Evolutionary conservation across 2,888 invertebrate genomes (phyloP), one percentile per base, ranked within the genome.

Genomic region (Hecatera dysodea): DNA sequence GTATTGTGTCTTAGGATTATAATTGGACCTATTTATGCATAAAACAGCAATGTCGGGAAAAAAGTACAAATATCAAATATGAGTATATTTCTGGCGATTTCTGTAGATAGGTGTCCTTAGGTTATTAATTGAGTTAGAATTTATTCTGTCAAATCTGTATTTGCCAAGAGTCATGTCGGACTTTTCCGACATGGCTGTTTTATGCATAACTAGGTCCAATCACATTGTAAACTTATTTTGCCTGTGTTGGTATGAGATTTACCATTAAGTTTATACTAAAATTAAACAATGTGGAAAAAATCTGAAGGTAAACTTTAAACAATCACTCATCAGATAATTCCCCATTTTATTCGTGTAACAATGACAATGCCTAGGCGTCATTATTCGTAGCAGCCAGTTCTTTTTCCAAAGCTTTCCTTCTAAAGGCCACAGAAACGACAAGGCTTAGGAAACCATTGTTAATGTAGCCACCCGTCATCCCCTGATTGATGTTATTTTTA

Each of bases 401-500:
- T n/a, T 85, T 85, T 81, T 69, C 48, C 33, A 50, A 81, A 80
- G 84, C 81, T 75, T 84, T 85, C 72, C 63, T 74, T 72, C 67
- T 55, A 33, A 62, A 67, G 79, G 63, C 83, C 84, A 81, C 80
- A 88, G 86, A 88, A 89, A 89, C 84, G 82, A 86, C 80, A 74
- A 80, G 84, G 87, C 91, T 91, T 89, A 88, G 17, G 75, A 76
- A 75, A 70, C 89, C 89, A 92, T 92, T 93, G 89, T 91, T 87
- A 77, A 55, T 69, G 76, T 79, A 67, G 66, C 65, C 79, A 67
- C 64, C 74, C 72, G 82, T 84, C 88, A 77, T 78, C 67, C 80
- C 81, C 78, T 93, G 94, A 94, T 93, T 93, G 93, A 93, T 93
- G 92, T 79, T 78, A 83, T 86, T 93, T 93, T 93, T 92, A 93